Conservation (phyloP, 2,888 invertebrate species). For the Portevinia maculata region DNA sequence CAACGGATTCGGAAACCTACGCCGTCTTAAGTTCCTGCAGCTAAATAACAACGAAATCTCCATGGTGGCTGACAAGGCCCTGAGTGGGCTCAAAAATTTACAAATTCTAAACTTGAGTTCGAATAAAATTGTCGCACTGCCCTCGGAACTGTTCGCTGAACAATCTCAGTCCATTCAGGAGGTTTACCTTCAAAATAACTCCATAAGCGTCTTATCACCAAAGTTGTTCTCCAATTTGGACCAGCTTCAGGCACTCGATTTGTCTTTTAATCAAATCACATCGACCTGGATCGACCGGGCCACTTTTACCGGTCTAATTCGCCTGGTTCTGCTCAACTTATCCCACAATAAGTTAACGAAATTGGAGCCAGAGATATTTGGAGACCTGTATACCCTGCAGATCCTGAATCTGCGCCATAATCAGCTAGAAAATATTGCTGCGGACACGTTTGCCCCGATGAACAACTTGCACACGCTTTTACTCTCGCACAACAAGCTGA, state of each 20-base stretch:
- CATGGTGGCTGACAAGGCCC: constrained; percentile 92
- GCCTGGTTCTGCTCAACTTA: constrained; percentile 93
- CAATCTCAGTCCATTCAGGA: constrained; percentile 91
- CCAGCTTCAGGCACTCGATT: constrained; percentile 91
- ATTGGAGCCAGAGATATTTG: constrained; percentile 92
- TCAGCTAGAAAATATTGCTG: constrained; percentile 91
- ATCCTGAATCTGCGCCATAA: constrained; percentile 94
- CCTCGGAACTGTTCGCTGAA: constrained; percentile 92
- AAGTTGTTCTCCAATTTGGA: constrained; percentile 93
- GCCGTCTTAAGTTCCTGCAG: constrained; percentile 90
- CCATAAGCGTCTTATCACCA: constrained; percentile 92
- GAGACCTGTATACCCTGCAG: constrained; percentile 93
- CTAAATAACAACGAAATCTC: constrained; percentile 95
- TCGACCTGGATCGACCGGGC: constrained; percentile 93
- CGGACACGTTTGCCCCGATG: constrained; percentile 95
- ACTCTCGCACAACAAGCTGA: constrained; percentile 92
- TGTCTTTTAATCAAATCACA: constrained; percentile 93
- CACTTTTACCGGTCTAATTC: constrained; percentile 94
- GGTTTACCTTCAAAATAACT: constrained; percentile 95
- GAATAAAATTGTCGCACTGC: constrained; percentile 94
- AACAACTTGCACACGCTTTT: constrained; percentile 95
- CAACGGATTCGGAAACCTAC: constrained; percentile 91
- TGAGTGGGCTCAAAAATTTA: constrained; percentile 91
- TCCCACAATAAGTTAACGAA: constrained; percentile 92
- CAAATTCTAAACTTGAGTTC: constrained; percentile 94